Evolutionary conservation across 2,888 invertebrate genomes (phyloP), one percentile per base, ranked within the genome.

Genomic region (Parapristionchus giblindavisi): DNA sequence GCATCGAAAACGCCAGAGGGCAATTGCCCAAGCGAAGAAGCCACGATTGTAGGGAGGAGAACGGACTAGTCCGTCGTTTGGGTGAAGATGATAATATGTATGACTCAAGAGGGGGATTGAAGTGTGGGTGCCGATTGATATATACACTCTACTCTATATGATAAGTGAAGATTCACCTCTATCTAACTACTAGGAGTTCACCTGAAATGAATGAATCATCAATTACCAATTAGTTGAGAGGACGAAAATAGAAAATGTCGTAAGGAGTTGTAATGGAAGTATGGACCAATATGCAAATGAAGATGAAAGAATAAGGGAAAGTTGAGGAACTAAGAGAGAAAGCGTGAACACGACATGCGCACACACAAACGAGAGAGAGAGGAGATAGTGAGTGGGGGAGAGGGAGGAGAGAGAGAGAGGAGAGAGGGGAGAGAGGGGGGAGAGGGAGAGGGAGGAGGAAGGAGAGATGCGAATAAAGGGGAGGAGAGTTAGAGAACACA

Each of bases 401-500:
- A 14, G 60, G 51, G 51, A 51, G 51, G 51, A 51, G 32, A 32
- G 17, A 17, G 60, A 17, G 60, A 60, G 24, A 8, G 63, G 43
- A 29, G 48, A 38, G 32, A 29, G 48, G 14, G 27, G 48, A 32
- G 68, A 52, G 43, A 24, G 51, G 32, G n/a, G 2, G n/a, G 43
- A 36, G 36, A 60, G 60, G 60, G 36, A 5, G 63, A 29, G 38
- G 40, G 63, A 40, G 63, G 63, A 21, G n/a, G 43, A 24, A 17
- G 32, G 68, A 68, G 68, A 51, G 51, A 58, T n/a, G 63, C n/a
- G 65, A 66, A 5, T 24, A 32, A 36, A 40, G 24, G 63, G 21
- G 61, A 21, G 63, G 34, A 21, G 48, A n/a, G 51, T 29, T 40
- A 43, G 63, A 65, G 63, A 43, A 32, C 29, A 40, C 43, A 27